phyloP scores from a whole-genome alignment of 2,888 invertebrate species.

The Mamestra brassicae region DNA sequence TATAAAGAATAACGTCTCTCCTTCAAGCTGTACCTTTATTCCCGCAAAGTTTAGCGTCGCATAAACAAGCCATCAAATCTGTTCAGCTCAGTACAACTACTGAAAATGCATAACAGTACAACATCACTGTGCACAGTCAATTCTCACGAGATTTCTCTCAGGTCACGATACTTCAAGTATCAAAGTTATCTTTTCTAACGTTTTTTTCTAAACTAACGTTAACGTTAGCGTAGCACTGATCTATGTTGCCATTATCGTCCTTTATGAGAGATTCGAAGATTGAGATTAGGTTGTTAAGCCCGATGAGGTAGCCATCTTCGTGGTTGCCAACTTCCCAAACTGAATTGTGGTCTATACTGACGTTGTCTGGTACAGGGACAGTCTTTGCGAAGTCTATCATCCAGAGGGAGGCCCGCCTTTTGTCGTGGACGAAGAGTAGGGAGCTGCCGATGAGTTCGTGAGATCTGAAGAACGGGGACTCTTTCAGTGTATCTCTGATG shows the following conservation, averaged over 20 bases:
- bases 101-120: slow-evolving; percentile 70
- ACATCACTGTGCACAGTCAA: slow-evolving; percentile 72
- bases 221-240: slow-evolving; percentile 78
- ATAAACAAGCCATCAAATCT: slow-evolving; percentile 66
- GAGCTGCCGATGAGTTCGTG: slow-evolving; percentile 99
- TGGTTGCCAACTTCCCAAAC: slow-evolving; percentile 98
- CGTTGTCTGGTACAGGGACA: slow-evolving; percentile 94
- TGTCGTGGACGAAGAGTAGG: slow-evolving; percentile 98
- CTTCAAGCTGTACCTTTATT: slow-evolving; percentile 24
- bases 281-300: slow-evolving; percentile 96
- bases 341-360: slow-evolving; percentile 94
- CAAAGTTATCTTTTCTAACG: slow-evolving; percentile 83
- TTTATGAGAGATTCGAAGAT: slow-evolving; percentile 93
- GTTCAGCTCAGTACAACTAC: slow-evolving; percentile 69
- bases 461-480: slow-evolving; percentile 96
- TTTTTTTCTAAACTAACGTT: slow-evolving; percentile 82
- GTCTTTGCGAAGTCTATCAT: slow-evolving; percentile 99
- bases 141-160: slow-evolving; percentile 71
- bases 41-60: slow-evolving; percentile 59
- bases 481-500: slow-evolving; percentile 95
- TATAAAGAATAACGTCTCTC: slow-evolving; percentile 26
- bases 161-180: slow-evolving; percentile 81
- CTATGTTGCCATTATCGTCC: slow-evolving; percentile 85
- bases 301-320: slow-evolving; percentile 98
- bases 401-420: slow-evolving; percentile 97